Evolutionary conservation across 2,888 invertebrate genomes (phyloP), one percentile per base, ranked within the genome.

Genomic region (Heterodera filipjevi): DNA sequence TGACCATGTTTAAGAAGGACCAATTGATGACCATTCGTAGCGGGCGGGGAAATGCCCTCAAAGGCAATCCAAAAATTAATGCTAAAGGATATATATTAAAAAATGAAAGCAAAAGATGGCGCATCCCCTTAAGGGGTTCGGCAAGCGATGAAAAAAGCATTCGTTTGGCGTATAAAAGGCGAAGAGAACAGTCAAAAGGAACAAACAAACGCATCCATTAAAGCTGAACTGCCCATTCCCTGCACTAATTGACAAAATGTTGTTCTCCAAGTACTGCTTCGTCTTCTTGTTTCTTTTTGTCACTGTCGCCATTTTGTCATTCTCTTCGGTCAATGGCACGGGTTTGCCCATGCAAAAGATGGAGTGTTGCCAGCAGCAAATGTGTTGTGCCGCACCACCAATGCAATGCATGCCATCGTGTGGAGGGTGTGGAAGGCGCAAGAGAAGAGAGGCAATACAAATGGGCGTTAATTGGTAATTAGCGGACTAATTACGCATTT

Each of bases 341-440:
- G 68, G 68, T 19, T 16, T 68, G 33, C 68, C 68, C 19, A 14
- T 19, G 59, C n/a, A n/a, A 12, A 59, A 59, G 27, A 59, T 59
- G 59, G n/a, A 59, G 8, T 59, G 59, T 8, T 59, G 59, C 27
- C 59, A 59, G 8, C 68, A 32, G 14, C 32, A 32, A 68, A 32
- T 35, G 35, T 59, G 59, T 27, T 59, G 59, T 59, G 68, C 68
- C 27, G 68, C 68, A 35, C 68, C 68, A 35, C 68, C 68, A 27
- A 33, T 33, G 66, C 32, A 32, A 27, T 66, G 66, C 22, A 35
- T 22, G 33, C 68, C 14, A 35, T 35, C 68, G 33, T 35, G 33
- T 35, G 32, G 68, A 35, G 32, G 68, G 22, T 68, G 68, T 35
- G 68, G 68, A 22, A 19, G 68, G 32, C 68, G 68, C 68, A 32